Evolutionary conservation across 1,140 invertebrate species (phyloP).

Genomic region (Atta colombica): DNA sequence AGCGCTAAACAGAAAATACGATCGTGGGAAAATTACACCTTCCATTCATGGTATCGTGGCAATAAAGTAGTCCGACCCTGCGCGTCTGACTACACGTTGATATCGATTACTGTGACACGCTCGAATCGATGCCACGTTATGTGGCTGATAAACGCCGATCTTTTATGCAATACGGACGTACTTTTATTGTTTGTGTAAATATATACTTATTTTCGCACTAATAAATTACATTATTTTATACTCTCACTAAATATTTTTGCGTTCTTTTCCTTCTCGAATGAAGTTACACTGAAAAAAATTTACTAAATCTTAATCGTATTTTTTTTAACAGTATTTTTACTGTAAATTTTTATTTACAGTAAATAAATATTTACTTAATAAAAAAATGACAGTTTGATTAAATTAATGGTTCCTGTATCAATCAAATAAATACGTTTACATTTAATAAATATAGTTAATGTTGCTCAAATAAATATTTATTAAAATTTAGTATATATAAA

Average conservation of each 20-base stretch:
- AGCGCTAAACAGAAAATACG: slow-evolving; percentile 12
- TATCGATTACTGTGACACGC: slow-evolving; percentile 71
- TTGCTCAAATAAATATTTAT: too few relatives aligned
- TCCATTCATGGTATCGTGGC: slow-evolving; percentile 64
- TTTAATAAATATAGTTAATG: too few relatives aligned
- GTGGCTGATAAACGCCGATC: slow-evolving; percentile 56
- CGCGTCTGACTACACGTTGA: slow-evolving; percentile 70
- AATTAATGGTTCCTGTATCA: too few relatives aligned
- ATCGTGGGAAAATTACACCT: slow-evolving; percentile 46
- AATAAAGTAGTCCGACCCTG: slow-evolving; percentile 67
- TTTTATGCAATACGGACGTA: slow-evolving; percentile 16
- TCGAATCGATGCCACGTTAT: slow-evolving; percentile 66
- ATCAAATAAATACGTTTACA: too few relatives aligned
- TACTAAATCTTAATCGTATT: too few relatives aligned
- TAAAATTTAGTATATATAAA: too few relatives aligned
- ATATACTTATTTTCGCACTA: not conserved
- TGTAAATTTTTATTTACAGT: too few relatives aligned
- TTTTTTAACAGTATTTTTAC: too few relatives aligned
- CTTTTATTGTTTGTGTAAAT: not conserved
- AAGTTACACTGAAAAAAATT: not conserved
- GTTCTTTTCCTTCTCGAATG: not conserved
- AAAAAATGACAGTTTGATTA: too few relatives aligned
- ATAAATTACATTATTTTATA: not conserved
- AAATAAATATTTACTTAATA: too few relatives aligned
- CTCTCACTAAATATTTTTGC: not conserved